These are phyloP conservation scores for Karalla daura DNA, from an alignment of 2,797 vertebrate species.

Conservation along the genomic window DNA sequence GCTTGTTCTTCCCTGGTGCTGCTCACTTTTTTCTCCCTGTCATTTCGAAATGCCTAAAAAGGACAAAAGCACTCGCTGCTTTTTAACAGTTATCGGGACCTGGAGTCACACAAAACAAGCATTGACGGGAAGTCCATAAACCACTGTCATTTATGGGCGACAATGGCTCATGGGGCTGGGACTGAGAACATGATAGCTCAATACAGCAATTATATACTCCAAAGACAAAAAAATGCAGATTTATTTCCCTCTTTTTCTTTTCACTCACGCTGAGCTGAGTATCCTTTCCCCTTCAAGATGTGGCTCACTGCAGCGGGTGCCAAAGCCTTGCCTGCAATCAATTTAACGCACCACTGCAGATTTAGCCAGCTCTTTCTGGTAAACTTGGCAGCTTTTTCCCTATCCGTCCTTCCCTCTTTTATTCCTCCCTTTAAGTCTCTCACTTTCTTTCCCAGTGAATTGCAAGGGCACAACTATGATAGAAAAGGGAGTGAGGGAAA, in stretches of 20 bases:
- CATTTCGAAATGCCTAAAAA: slow-evolving; percentile 75
- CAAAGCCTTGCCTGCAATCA: slow-evolving; percentile 73
- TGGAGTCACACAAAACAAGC: slow-evolving; percentile 20
- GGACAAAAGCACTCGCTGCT: slow-evolving; percentile 51
- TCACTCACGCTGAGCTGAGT: slow-evolving; percentile 24
- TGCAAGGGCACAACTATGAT: slow-evolving; percentile 35
- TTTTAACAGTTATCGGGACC: slow-evolving; percentile 35
- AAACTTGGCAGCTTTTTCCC: slow-evolving; percentile 51
- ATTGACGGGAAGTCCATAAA: slow-evolving; percentile 8
- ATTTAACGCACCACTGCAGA: slow-evolving; percentile 74
- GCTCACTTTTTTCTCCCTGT: slow-evolving; percentile 56
- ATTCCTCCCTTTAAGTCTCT: slow-evolving; percentile 47
- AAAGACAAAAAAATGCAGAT: slow-evolving; percentile 1
- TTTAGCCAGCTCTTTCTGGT: slow-evolving; percentile 67
- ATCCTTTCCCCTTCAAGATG: slow-evolving; percentile 44
- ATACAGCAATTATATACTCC: slow-evolving; percentile 30
- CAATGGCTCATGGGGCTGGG: no score
- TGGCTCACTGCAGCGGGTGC: slow-evolving; percentile 47
- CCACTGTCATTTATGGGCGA: slow-evolving; percentile 5
- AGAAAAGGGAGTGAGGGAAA: slow-evolving; percentile 16
- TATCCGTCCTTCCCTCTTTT: slow-evolving; percentile 45
- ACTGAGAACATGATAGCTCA: slow-evolving; percentile 7
- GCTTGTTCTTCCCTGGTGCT: slow-evolving; percentile 55
- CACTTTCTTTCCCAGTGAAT: slow-evolving; percentile 44
- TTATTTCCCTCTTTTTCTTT: slow-evolving; percentile 47